Evolutionary conservation across 2,797 vertebrate genomes (phyloP).

Genomic region (Artibeus lituratus): DNA sequence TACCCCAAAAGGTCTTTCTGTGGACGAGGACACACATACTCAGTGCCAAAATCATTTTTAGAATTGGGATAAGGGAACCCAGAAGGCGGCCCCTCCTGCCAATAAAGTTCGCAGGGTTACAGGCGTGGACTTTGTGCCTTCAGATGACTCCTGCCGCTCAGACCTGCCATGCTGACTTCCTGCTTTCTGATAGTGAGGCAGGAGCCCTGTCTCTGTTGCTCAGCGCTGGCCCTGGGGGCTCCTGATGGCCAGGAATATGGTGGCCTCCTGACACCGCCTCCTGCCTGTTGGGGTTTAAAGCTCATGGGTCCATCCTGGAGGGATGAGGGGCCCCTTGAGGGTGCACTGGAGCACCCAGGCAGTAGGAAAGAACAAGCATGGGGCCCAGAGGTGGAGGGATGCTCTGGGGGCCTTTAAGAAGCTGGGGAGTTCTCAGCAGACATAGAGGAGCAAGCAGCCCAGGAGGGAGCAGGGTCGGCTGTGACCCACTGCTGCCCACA

Average conservation of each 20-base stretch:
- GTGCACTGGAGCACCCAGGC: not conserved
- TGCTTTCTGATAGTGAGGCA: not conserved
- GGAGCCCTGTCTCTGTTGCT: not conserved
- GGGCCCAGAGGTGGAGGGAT: no score
- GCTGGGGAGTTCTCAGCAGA: fast-evolving
- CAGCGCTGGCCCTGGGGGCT: not conserved
- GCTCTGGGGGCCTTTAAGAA: not conserved
- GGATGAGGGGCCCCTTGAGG: fast-evolving
- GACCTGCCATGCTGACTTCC: not conserved
- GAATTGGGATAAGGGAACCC: not conserved
- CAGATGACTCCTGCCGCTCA: not conserved
- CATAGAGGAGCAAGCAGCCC: not conserved
- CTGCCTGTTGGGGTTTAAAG: not conserved
- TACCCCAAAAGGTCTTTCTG: not conserved
- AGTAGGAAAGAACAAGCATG: not conserved
- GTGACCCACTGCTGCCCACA: fast-evolving
- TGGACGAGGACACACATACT: not conserved
- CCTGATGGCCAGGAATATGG: fast-evolving
- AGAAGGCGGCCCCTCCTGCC: not conserved
- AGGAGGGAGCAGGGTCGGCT: not conserved
- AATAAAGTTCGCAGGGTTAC: not conserved
- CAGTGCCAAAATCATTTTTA: not conserved
- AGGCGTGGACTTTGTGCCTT: slow-evolving; percentile 48
- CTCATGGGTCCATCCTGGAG: not conserved
- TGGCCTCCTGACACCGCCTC: not conserved